Evolutionary conservation across 2,888 invertebrate genomes (phyloP), one percentile per base, ranked within the genome.

Genomic region (Phyto melanocephala): DNA sequence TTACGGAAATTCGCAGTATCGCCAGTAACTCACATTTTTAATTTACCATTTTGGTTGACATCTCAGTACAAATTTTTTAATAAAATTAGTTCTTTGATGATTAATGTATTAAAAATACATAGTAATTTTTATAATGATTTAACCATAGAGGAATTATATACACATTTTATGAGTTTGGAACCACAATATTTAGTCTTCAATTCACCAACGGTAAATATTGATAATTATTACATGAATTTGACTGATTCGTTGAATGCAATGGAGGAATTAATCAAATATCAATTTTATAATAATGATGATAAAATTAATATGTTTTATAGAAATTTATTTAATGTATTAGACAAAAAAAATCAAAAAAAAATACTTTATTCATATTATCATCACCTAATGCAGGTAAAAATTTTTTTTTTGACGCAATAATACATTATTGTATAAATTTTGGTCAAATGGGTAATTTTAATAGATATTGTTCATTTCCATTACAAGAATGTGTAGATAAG

Each of bases 391-490:
- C 24, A n/a, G 28, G 52, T 5, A 54, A 54, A 54, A 54, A 54
- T 28, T 52, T 52, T 6, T 52, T 52, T 52, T 52, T 52, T 28
- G 24, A 52, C 24, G 52, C 52, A 24, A n/a, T 60, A 10, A 42
- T 60, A 17, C 60, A 28, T 28, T 28, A 28, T 28, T 28, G 28
- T 28, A 28, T 28, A 28, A 28, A 28, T 28, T 28, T 58, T 42
- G 71, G 71, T n/a, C 71, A 71, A n/a, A 33, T 68, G 15, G 45
- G 58, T 24, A 70, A 62, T 77, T 71, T 71, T 56, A 81, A 81
- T 24, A 10, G 58, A 10, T 71, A 63, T 65, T 65, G 50, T 50
- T 3, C 28, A 5, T 28, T 28, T 28, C 6, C 28, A 28, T 28
- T 28, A 6, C 28, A 28, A 6, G 28, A 28, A 28, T 28, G 28